These are phyloP conservation scores for Drosophila phalerata DNA, from an alignment of 2,888 invertebrate species.

Conservation along the genomic window DNA sequence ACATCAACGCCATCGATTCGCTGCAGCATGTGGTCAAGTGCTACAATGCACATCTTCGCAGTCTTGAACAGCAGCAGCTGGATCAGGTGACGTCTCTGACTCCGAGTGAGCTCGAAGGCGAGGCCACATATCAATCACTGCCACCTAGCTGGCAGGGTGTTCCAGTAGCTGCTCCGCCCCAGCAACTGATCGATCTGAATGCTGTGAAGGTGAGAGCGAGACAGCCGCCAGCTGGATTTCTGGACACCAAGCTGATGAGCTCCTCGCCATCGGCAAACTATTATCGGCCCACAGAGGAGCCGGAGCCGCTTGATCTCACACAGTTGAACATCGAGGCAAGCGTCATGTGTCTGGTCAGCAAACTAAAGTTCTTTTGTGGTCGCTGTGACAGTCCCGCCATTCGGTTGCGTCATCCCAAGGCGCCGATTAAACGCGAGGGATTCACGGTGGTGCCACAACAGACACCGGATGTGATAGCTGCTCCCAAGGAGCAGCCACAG, in stretches of 20 bases:
- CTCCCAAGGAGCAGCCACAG: constrained; percentile 33
- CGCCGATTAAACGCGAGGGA: constrained; percentile 78
- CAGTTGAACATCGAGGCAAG: constrained; percentile 95
- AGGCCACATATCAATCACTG: constrained; percentile 80
- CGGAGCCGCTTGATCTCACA: constrained; percentile 94
- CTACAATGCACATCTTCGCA: constrained; percentile 82
- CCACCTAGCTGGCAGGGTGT: constrained; percentile 65
- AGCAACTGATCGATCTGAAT: constrained; percentile 67
- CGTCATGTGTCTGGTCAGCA: constrained; percentile 93
- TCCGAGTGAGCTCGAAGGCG: constrained; percentile 1
- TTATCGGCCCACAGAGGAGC: constrained; percentile 92
- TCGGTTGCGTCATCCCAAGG: constrained; percentile 87
- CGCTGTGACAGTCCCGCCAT: constrained; percentile 91
- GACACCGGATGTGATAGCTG: constrained; percentile 83
- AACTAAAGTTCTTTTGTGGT: constrained; percentile 92
- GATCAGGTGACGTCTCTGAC: neutral
- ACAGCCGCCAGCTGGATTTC: constrained; percentile 82
- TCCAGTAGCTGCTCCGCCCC: constrained; percentile 1
- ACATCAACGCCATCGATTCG: constrained; percentile 83
- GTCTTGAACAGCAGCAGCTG: constrained; percentile 39
- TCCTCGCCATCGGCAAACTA: constrained; percentile 89
- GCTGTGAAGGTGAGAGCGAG: constrained; percentile 30
- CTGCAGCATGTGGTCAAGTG: constrained; percentile 83
- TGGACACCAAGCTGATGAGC: constrained; percentile 86
- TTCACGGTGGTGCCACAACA: constrained; percentile 75